phyloP scores from a whole-genome alignment of 2,888 invertebrate species.

The Apomyelois bistriatella region DNA sequence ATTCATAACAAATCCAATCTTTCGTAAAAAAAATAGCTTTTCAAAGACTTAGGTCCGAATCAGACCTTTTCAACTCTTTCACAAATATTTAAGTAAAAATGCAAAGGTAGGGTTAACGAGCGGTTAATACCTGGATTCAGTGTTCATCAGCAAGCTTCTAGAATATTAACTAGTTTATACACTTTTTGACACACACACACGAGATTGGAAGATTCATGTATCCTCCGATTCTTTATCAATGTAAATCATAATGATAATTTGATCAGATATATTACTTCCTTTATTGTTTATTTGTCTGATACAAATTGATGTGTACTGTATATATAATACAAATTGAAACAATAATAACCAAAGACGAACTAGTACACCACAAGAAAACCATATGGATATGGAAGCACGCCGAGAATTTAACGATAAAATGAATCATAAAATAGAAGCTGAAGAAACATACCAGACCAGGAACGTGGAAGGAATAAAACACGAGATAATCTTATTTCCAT shows the following conservation, averaged over 20 bases:
- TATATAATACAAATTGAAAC: too few species aligned
- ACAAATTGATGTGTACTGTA: too few species aligned
- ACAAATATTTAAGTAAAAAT: neutral
- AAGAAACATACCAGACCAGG: conserved; percentile 26
- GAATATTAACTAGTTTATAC: neutral
- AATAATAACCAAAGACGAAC: too few species aligned
- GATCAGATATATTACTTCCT: too few species aligned
- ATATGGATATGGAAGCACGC: conserved; percentile 20
- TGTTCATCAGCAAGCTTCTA: neutral
- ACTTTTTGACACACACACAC: neutral
- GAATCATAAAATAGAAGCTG: conserved; percentile 32
- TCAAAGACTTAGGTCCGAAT: neutral
- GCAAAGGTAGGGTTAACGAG: neutral
- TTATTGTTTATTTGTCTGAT: too few species aligned
- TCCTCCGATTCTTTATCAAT: too few species aligned
- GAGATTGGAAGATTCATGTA: too few species aligned
- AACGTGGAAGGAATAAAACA: conserved; percentile 31
- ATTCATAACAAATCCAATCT: neutral
- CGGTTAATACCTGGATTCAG: neutral
- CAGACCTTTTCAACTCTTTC: neutral
- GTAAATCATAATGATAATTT: too few species aligned
- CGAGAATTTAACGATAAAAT: conserved; percentile 38
- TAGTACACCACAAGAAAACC: too few species aligned
- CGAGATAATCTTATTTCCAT: conserved; percentile 21
- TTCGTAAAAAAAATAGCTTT: neutral